phyloP scores from a whole-genome alignment of 1,140 invertebrate species.

The Saccostrea cuccullata region DNA sequence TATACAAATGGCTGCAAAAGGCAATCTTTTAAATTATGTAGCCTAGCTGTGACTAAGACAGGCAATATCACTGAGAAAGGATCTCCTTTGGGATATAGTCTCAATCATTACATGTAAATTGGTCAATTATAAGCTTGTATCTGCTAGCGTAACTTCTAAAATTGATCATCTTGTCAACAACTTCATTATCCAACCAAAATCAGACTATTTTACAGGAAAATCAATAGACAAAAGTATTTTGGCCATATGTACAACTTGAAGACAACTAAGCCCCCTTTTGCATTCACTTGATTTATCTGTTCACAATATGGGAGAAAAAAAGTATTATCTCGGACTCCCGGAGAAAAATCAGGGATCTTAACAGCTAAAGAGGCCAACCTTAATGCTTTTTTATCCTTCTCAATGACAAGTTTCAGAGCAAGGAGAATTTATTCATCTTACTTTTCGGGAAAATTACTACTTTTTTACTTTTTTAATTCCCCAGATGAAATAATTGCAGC shows the following conservation, averaged over 20 bases:
- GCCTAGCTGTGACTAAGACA: background rate
- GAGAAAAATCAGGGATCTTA: background rate
- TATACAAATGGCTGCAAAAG: background rate
- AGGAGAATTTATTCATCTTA: background rate
- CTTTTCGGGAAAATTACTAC: background rate
- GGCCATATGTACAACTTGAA: background rate
- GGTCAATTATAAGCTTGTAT: conserved; percentile 30
- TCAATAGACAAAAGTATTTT: conserved; percentile 28
- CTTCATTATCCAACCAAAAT: conserved; percentile 29
- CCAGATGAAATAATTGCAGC: too few relatives aligned
- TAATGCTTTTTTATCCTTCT: background rate
- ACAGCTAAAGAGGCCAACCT: background rate
- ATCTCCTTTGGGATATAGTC: conserved; percentile 7
- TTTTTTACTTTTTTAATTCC: too few relatives aligned
- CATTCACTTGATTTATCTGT: background rate
- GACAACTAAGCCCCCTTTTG: background rate
- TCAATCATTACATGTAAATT: conserved; percentile 29
- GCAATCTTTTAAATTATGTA: background rate
- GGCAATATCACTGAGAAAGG: background rate
- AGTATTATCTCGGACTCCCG: background rate
- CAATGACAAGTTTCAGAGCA: conserved; percentile 6
- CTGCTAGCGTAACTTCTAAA: conserved; percentile 33
- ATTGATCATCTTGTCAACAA: conserved; percentile 31
- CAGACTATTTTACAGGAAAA: background rate
- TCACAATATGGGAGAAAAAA: background rate